A percentile compares a stretch with the other conserved stretches of the same genome.
These are phyloP conservation scores for Sebastes diploproa DNA, from an alignment of 2,797 vertebrate genomes.

Conservation along the genomic window DNA sequence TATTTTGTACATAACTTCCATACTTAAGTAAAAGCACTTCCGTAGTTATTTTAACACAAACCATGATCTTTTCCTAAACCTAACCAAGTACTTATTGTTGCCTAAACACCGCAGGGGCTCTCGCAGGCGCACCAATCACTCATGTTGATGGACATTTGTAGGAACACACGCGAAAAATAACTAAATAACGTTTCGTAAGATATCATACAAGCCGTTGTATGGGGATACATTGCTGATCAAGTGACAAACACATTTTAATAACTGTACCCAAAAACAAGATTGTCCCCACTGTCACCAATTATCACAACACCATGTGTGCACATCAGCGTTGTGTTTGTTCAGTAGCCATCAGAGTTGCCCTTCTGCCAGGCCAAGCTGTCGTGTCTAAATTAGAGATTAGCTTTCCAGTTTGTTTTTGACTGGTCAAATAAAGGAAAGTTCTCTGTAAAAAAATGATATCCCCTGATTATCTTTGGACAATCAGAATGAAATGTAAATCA, in stretches of 20 bases:
- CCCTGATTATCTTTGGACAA: neutral
- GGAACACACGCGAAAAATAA: too few species aligned
- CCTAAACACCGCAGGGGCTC: too few species aligned
- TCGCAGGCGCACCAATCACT: accelerated
- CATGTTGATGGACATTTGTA: too few species aligned
- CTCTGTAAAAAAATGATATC: neutral
- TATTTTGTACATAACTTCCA: too few species aligned
- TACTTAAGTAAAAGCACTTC: too few species aligned
- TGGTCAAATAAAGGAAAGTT: neutral
- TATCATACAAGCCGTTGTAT: too few species aligned
- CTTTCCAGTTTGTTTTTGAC: too few species aligned
- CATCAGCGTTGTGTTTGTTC: neutral
- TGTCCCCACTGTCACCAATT: neutral
- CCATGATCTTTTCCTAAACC: neutral
- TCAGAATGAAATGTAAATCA: neutral
- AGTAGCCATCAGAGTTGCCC: neutral
- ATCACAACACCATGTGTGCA: neutral
- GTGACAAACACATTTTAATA: neutral
- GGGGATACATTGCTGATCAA: neutral
- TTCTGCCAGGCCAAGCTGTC: neutral
- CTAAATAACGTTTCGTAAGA: too few species aligned
- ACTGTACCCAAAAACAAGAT: neutral
- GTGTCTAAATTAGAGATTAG: neutral
- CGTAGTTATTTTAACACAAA: neutral
- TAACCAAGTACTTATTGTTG: too few species aligned